Evolutionary conservation across 2,797 vertebrate genomes (phyloP).

Genomic region (Syndactyla subalaris): DNA sequence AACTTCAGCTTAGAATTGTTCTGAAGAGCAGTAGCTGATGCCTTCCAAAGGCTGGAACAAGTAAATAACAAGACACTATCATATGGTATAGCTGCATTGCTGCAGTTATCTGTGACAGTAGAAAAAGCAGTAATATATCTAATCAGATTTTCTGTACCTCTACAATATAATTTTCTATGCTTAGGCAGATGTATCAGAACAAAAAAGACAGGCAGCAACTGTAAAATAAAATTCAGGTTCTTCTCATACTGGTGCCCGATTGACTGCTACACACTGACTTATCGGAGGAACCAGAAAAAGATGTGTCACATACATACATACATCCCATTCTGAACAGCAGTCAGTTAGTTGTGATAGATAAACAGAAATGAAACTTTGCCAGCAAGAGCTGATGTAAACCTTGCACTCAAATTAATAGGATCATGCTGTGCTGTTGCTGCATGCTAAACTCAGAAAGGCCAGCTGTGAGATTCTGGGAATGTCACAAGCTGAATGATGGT

Average conservation of each 20-base stretch:
- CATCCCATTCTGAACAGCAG: slow-evolving; percentile 1
- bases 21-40: neutral
- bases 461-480: neutral
- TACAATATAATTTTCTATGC: neutral
- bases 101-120: neutral
- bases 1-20: neutral
- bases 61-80: neutral
- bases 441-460: neutral
- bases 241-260: neutral
- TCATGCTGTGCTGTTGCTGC: neutral
- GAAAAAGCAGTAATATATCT: neutral
- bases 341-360: neutral
- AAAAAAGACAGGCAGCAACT: neutral
- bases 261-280: neutral
- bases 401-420: neutral
- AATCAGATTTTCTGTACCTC: slow-evolving; percentile 7
- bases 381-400: neutral
- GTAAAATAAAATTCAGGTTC: neutral
- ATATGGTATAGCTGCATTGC: neutral
- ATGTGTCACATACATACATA: neutral
- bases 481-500: neutral
- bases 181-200: slow-evolving; percentile 13
- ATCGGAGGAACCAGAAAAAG: neutral
- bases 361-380: neutral
- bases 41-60: neutral